These are phyloP conservation scores for Ceratitis capitata DNA, from an alignment of 1,140 invertebrate species.

Conservation along the genomic window DNA sequence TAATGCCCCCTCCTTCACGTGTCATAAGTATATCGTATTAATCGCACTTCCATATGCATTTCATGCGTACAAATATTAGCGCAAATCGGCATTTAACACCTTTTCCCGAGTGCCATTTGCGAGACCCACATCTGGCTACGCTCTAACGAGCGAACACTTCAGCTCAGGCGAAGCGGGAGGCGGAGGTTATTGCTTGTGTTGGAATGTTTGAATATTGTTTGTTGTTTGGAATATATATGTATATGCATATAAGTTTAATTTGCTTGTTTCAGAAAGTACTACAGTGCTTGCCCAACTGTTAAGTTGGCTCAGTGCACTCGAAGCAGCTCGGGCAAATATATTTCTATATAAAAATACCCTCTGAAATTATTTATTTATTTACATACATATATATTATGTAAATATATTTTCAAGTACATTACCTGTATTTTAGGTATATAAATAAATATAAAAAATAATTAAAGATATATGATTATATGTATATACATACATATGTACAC, in stretches of 20 bases:
- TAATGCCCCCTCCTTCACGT: not conserved
- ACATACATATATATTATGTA: not conserved
- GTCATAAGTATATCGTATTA: not conserved
- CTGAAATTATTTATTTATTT: too few species aligned
- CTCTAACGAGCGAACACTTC: not conserved
- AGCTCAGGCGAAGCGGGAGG: not conserved
- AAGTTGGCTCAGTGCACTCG: slow-evolving; percentile 19
- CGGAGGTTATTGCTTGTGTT: not conserved
- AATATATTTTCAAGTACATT: not conserved
- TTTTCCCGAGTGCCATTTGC: not conserved
- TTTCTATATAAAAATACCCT: not conserved
- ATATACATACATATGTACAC: not conserved
- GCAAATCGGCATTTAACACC: not conserved
- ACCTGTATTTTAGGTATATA: not conserved
- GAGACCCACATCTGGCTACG: not conserved
- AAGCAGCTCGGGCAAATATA: not conserved
- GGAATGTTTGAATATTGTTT: not conserved
- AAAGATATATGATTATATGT: not conserved
- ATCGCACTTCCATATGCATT: too few species aligned
- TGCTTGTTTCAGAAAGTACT: not conserved
- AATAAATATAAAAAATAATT: not conserved
- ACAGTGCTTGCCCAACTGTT: slow-evolving; percentile 31
- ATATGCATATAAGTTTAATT: not conserved
- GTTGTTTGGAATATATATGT: not conserved
- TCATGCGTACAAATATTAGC: not conserved